Evolutionary conservation across 2,888 invertebrate genomes (phyloP), one percentile per base, ranked within the genome.

Genomic region (Drosophila pullipes): DNA sequence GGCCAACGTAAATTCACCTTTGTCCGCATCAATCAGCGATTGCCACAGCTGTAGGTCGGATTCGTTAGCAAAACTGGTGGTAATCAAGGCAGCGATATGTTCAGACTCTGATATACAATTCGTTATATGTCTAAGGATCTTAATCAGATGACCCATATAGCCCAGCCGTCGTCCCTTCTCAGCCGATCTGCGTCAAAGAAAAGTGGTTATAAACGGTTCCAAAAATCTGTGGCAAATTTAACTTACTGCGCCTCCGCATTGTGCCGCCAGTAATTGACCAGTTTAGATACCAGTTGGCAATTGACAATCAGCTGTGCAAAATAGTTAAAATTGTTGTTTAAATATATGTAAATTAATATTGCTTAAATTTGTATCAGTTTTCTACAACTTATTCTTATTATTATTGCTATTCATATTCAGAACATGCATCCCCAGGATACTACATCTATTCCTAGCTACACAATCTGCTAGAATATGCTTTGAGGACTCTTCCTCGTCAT

Each of bases 251-350:
- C 95, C 85, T 95, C 94, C 84, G 96, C 96, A 93, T 97, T 97
- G 81, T 96, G 95, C 89, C 96, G 96, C 95, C 97, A 98, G 61
- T 96, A 96, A 83, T 96, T 96, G 92, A 98, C 94, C 89, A 98
- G 95, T 93, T 96, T 95, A 84, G 96, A 95, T 82, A 97, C 94
- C 92, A 98, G 94, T 90, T 96, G 96, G 94, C 97, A 97, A 92
- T 97, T 96, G 88, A 95, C 94, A 93, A 97, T 95, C 91, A 97
- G 94, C 97, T 97, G 94, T 10, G 60, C 52, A 41, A 50, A 58
- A 22, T 11, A 5, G 33, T 39, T 33, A 6, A 39, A 47, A 16
- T 47, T 25, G 2, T 9, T 47, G 16, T 47, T 47, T 25, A 25
- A 47, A 9, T 25, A 16, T 2, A 16, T 16, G 7, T 22, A 4